A percentile compares a stretch with the other conserved stretches of the same genome.
These are phyloP conservation scores for Trissolcus brochymenae DNA, from an alignment of 2,888 invertebrate species.

Conservation along the genomic window DNA sequence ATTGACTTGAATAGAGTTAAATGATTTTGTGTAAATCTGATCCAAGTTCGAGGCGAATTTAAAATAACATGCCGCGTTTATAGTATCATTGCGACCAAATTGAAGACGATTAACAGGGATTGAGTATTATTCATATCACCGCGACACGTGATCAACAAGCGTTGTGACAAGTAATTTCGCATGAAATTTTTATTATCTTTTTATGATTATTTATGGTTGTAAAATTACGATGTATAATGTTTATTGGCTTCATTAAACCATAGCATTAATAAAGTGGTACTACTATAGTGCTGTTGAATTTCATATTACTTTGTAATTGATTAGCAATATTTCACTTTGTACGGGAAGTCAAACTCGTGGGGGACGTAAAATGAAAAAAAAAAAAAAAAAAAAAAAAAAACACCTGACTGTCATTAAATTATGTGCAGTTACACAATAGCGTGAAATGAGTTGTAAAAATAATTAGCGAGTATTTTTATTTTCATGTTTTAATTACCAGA, in stretches of 20 bases:
- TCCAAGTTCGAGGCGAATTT: too few relatives aligned
- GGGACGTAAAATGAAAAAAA: constrained; percentile 17
- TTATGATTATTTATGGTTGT: constrained; percentile 53
- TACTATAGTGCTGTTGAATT: constrained; percentile 48
- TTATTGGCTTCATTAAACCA: constrained; percentile 52
- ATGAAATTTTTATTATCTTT: constrained; percentile 48
- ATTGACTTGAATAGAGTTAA: background rate
- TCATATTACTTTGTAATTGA: constrained; percentile 45
- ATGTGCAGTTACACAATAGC: constrained; percentile 33
- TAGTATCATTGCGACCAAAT: background rate
- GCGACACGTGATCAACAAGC: constrained; percentile 36
- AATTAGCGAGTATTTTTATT: constrained; percentile 42
- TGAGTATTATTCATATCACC: constrained; percentile 36
- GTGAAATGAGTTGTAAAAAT: constrained; percentile 37
- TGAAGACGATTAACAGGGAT: background rate
- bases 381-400: too few relatives aligned
- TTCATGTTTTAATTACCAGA: constrained; percentile 30
- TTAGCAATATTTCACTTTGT: constrained; percentile 42
- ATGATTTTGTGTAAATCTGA: background rate
- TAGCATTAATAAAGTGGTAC: constrained; percentile 48
- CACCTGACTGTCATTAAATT: constrained; percentile 21
- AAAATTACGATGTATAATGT: constrained; percentile 51
- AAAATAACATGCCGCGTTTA: too few relatives aligned
- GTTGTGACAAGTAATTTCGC: constrained; percentile 38
- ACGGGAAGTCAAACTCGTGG: constrained; percentile 21